phyloP scores from a whole-genome alignment of 2,113 vertebrate species.

The Zosterops hypoxanthus region DNA sequence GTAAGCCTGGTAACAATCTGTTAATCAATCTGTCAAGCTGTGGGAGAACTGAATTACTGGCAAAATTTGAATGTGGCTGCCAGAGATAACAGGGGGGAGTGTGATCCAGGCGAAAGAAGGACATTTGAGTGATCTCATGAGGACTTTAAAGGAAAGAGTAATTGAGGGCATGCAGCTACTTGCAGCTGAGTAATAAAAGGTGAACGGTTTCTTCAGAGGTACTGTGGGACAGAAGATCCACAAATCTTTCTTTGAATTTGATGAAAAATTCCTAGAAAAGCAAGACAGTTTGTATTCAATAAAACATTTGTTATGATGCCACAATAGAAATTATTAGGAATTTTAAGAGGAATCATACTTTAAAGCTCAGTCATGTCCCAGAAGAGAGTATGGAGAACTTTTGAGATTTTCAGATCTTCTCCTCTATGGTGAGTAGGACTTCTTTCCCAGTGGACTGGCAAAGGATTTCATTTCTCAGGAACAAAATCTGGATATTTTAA shows the following conservation, averaged over 20 bases:
- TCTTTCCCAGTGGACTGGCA: not conserved
- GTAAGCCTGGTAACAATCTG: slow-evolving; percentile 56
- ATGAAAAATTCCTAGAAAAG: not conserved
- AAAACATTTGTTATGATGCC: not conserved
- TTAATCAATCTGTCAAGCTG: slow-evolving; percentile 61
- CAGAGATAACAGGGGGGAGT: not conserved
- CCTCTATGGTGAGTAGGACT: not conserved
- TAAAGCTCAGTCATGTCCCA: not conserved
- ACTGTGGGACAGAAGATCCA: not conserved
- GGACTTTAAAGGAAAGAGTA: slow-evolving; percentile 30
- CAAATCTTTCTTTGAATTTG: not conserved
- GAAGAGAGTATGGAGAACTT: not conserved
- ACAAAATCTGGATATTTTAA: not conserved
- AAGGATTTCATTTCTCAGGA: not conserved
- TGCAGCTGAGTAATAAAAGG: not conserved
- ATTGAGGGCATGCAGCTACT: not conserved
- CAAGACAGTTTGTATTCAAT: not conserved
- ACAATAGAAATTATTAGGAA: not conserved
- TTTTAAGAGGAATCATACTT: not conserved
- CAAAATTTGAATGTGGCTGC: slow-evolving; percentile 15
- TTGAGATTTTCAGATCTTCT: not conserved
- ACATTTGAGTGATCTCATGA: slow-evolving; percentile 21
- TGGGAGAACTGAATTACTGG: slow-evolving; percentile 33
- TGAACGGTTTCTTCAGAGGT: not conserved
- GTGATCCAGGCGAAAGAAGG: slow-evolving; percentile 29